phyloP scores from a whole-genome alignment of 2,888 invertebrate genomes.

The Bembecia ichneumoniformis region DNA sequence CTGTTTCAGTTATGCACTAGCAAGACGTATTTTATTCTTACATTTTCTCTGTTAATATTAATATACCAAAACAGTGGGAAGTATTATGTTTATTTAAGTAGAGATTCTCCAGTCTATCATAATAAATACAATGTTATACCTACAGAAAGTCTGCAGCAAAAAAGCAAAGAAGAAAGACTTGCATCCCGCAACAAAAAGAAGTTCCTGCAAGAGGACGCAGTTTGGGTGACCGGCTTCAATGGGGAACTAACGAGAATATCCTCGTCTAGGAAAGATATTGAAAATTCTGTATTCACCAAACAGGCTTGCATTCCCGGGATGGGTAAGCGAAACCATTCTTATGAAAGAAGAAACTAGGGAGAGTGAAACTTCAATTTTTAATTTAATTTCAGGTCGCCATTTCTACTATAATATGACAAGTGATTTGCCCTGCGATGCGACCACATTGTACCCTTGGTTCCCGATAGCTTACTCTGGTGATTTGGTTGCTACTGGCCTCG shows the following conservation, averaged over 20 bases:
- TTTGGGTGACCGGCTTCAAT: slow-evolving; percentile 29
- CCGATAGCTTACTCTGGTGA: slow-evolving; percentile 73
- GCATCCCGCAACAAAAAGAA: slow-evolving; percentile 9
- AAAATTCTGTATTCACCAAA: slow-evolving; percentile 24
- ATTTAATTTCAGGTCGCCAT: slow-evolving; percentile 18
- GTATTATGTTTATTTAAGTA: too few species aligned
- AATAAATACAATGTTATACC: too few species aligned
- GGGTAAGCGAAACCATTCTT: too few species aligned
- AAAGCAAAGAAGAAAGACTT: slow-evolving; percentile 2
- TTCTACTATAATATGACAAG: slow-evolving; percentile 18
- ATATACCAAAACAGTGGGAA: too few species aligned
- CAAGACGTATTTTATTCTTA: too few species aligned
- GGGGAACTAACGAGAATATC: slow-evolving; percentile 19
- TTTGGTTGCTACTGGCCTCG: slow-evolving; percentile 39
- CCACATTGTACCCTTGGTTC: slow-evolving; percentile 62
- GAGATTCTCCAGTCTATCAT: too few species aligned
- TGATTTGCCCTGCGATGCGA: slow-evolving; percentile 31
- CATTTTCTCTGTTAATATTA: too few species aligned
- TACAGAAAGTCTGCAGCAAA: not conserved
- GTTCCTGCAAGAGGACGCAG: slow-evolving; percentile 14
- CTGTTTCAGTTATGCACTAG: too few species aligned
- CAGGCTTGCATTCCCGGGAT: slow-evolving; percentile 48
- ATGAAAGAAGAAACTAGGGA: too few species aligned
- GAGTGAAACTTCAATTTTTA: too few species aligned
- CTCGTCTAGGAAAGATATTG: slow-evolving; percentile 12